These are phyloP conservation scores for Rhyacophila evoluta DNA, from an alignment of 2,888 invertebrate species.

Conservation along the genomic window DNA sequence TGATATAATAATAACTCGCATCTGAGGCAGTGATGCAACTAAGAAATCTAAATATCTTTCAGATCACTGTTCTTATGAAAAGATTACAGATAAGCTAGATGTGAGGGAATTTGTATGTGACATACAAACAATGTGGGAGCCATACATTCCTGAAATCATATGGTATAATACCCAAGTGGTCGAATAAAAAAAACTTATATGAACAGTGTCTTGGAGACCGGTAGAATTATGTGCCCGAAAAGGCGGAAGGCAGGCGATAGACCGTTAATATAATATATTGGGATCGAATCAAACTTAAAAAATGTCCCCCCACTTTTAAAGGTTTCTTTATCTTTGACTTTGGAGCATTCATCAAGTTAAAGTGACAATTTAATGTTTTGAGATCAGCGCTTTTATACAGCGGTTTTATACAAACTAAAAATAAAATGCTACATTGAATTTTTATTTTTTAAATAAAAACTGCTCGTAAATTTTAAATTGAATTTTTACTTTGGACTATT, in stretches of 20 bases:
- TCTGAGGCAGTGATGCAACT: neutral
- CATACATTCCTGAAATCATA: neutral
- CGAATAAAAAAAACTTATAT: neutral
- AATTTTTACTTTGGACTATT: too few relatives aligned
- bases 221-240: conserved; percentile 8
- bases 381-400: neutral
- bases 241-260: conserved; percentile 37
- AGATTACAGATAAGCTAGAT: conserved; percentile 43
- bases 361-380: conserved; percentile 37
- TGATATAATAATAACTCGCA: neutral
- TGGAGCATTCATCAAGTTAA: conserved; percentile 30
- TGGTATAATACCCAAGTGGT: neutral
- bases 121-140: conserved; percentile 33
- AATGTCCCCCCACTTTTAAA: conserved; percentile 26
- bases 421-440: too few relatives aligned
- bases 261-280: conserved; percentile 41
- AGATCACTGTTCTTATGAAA: conserved; percentile 25
- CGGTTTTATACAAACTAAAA: too few relatives aligned
- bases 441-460: too few relatives aligned
- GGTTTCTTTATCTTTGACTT: conserved; percentile 21
- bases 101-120: conserved; percentile 33
- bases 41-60: conserved; percentile 9
- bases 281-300: conserved; percentile 32
- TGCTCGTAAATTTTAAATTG: too few relatives aligned
- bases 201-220: neutral